These are phyloP conservation scores for Aelia acuminata DNA, from an alignment of 2,888 invertebrate genomes.

Conservation along the genomic window DNA sequence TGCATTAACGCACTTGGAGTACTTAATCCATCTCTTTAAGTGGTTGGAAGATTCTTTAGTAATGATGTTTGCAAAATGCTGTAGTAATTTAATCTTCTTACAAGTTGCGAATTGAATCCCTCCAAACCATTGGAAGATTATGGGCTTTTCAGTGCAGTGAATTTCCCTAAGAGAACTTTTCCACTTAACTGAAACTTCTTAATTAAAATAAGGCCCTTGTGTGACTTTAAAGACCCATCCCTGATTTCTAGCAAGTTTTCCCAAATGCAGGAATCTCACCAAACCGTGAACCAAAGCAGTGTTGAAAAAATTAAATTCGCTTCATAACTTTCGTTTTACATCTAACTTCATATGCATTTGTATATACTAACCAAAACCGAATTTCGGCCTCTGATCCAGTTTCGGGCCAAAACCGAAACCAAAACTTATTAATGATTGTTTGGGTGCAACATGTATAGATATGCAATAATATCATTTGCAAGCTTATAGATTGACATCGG, in stretches of 20 bases:
- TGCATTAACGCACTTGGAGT: background rate
- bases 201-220: slow-evolving; percentile 43
- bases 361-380: too few relatives aligned
- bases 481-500: too few relatives aligned
- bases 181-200: slow-evolving; percentile 35
- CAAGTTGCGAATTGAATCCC: slow-evolving; percentile 6
- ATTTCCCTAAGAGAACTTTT: background rate
- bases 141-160: background rate
- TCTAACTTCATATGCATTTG: too few relatives aligned
- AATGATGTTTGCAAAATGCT: background rate
- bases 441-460: too few relatives aligned
- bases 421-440: too few relatives aligned
- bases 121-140: slow-evolving; percentile 19
- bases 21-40: background rate
- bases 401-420: too few relatives aligned
- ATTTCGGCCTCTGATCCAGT: too few relatives aligned
- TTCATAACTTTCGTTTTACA: too few relatives aligned
- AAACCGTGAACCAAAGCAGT: background rate
- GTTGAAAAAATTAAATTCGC: background rate
- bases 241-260: background rate
- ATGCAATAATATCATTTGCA: too few relatives aligned
- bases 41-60: background rate
- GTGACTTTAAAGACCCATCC: slow-evolving; percentile 1
- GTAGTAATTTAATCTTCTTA: slow-evolving; percentile 17
- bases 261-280: background rate